Conservation (phyloP, 37 sponge, comb jelly and placozoan genomes). For the Chondrilla cf. caribensis region DNA sequence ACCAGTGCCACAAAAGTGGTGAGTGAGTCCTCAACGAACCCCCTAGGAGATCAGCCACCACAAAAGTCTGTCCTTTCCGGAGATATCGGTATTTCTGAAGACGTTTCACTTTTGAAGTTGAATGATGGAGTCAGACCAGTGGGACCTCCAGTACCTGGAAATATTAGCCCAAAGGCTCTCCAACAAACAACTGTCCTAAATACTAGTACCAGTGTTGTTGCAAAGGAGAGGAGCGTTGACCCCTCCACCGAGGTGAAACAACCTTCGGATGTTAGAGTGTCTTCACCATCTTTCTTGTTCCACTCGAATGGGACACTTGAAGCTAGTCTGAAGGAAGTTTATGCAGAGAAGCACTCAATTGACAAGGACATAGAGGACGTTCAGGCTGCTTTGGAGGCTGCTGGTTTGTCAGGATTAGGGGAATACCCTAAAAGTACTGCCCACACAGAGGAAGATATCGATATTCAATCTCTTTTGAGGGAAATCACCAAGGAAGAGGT, state of each 20-base stretch:
- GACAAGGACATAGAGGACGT: constrained; percentile 41
- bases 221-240: not conserved
- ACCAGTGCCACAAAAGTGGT: not conserved
- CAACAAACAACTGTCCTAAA: not conserved
- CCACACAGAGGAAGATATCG: not conserved
- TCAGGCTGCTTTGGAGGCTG: constrained; percentile 54
- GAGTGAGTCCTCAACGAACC: not conserved
- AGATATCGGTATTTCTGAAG: not conserved
- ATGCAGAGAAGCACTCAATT: not conserved
- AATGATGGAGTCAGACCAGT: too few relatives aligned
- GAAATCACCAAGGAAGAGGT: constrained; percentile 1
- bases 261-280: not conserved
- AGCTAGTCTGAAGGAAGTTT: not conserved
- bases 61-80: not conserved
- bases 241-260: not conserved
- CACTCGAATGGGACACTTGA: not conserved
- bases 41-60: not conserved
- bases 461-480: not conserved
- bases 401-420: constrained; percentile 41
- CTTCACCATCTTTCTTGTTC: not conserved
- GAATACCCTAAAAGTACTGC: not conserved
- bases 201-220: not conserved
- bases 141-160: not conserved
- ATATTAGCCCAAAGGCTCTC: not conserved
- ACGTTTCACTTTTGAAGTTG: too few relatives aligned